Base-by-base conservation (phyloP, 2,113 vertebrate genomes). In the Calidris pugnax region DNA sequence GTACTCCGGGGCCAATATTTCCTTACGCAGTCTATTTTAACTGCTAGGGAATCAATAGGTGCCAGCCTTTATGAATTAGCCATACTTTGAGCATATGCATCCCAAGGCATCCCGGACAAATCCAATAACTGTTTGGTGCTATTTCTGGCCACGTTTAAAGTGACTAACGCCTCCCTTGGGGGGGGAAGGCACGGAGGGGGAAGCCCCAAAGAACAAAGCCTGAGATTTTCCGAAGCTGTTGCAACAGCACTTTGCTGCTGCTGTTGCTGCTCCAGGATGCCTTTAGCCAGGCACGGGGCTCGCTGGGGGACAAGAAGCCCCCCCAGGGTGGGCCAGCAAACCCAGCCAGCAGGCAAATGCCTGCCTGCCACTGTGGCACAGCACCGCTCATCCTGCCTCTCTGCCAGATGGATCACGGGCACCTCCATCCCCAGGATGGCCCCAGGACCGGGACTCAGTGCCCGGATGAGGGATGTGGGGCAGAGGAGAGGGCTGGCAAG, bases 21-120 rank as follows among this genome's bases (percentile, higher is more conserved):
- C 91, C 71, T 91, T 48, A 41, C 53, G 43, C 53, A 35, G 75
- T 71, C 60, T 63, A 8, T 83, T 80, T 74, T 67, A 48, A 30
- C 72, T 64, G 93, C 55, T 10, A 15, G 35, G 30, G 87, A 92
- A 96, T 95, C 89, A 66, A 85, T 87, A 95, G 91, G 91, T 97
- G 85, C 84, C 68, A 74, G 83, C 37, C 2, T 53, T 97, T 89
- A 93, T 90, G 95, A 97, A 97, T 96, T 83, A 89, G 95, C 85
- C 71, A 1, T 47, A 32, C 88, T 72, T 17, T 1, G 71, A 89
- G 77, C 53, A 14, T 51, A 56, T 47, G 78, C 55, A 57, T 96
- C 92, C 87, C 95, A 77, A 75, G 72, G 82, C 90, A 89, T 50
- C 83, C 89, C 4, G 37, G 90, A 85, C 85, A 93, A 96, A 93